Evolutionary conservation across 2,888 invertebrate genomes (phyloP).

Genomic region (Phania funesta): DNA sequence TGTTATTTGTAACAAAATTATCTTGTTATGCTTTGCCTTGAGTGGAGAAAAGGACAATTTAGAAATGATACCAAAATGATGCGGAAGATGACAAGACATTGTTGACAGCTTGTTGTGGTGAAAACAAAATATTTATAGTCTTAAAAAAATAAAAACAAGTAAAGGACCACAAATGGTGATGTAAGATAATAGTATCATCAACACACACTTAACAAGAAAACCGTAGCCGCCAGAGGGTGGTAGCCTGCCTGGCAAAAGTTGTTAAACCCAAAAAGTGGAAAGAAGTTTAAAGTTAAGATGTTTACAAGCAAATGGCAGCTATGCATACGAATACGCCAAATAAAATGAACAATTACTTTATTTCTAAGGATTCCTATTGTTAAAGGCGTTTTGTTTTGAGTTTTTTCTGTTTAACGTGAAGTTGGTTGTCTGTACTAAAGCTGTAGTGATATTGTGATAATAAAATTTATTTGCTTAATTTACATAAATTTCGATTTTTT

Average conservation of each 20-base stretch:
- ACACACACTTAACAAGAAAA: slow-evolving; percentile 70
- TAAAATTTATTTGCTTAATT: slow-evolving; percentile 74
- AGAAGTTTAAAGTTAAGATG: slow-evolving; percentile 64
- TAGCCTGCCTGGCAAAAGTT: slow-evolving; percentile 9
- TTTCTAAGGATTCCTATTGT: slow-evolving; percentile 65
- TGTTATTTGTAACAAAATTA: slow-evolving; percentile 69
- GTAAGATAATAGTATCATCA: slow-evolving; percentile 79
- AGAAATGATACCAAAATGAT: slow-evolving; percentile 46
- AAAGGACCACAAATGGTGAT: slow-evolving; percentile 73
- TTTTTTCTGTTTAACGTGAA: slow-evolving; percentile 66
- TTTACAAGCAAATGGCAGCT: slow-evolving; percentile 59
- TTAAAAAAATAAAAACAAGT: slow-evolving; percentile 42
- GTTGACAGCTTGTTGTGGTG: slow-evolving; percentile 70
- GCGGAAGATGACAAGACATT: slow-evolving; percentile 50
- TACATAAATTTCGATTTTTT: slow-evolving; percentile 73
- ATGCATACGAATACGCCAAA: slow-evolving; percentile 31
- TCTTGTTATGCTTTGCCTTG: slow-evolving; percentile 27
- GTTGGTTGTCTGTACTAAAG: slow-evolving; percentile 58
- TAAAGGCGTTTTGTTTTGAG: slow-evolving; percentile 64
- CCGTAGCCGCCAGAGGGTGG: slow-evolving; percentile 55
- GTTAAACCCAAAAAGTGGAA: slow-evolving; percentile 38
- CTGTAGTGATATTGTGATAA: slow-evolving; percentile 71
- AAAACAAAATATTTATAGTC: slow-evolving; percentile 58
- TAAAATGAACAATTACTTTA: slow-evolving; percentile 68
- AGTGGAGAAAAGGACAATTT: slow-evolving; percentile 42